A percentile compares a stretch with the other conserved stretches of the same genome.
These are phyloP conservation scores for Enteromius thamalakanensis DNA, from an alignment of 2,797 vertebrate genomes.

Conservation along the genomic window DNA sequence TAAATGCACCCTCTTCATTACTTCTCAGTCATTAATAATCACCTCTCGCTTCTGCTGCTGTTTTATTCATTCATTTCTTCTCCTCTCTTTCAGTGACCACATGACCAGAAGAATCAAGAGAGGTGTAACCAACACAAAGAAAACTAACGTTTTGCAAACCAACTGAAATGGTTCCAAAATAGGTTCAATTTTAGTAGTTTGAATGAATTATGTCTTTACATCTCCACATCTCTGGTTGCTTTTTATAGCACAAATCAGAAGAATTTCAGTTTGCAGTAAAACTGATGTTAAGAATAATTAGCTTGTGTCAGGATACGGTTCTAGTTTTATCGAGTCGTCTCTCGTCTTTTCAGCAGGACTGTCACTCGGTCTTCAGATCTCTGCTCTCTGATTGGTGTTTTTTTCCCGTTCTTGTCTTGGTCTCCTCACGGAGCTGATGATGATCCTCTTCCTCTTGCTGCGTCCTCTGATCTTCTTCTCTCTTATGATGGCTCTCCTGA, in stretches of 20 bases:
- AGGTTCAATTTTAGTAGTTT: background rate
- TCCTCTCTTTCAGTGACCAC: background rate
- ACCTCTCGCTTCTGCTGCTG: background rate
- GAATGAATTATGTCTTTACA: background rate
- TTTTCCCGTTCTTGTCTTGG: constrained; percentile 61
- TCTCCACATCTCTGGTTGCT: background rate
- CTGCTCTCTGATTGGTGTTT: constrained; percentile 70
- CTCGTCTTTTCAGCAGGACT: constrained; percentile 71
- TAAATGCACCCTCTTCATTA: background rate
- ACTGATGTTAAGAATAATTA: background rate
- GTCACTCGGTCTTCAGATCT: constrained; percentile 59
- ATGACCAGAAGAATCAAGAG: background rate
- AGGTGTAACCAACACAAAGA: background rate
- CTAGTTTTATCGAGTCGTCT: background rate
- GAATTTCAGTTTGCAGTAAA: background rate
- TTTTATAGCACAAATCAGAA: background rate
- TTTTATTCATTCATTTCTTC: background rate
- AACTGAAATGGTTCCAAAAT: background rate
- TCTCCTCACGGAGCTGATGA: constrained; percentile 37
- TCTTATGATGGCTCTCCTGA: constrained; percentile 42
- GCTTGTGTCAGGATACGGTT: background rate
- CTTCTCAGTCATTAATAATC: background rate
- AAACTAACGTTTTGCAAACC: background rate
- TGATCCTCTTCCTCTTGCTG: constrained; percentile 11
- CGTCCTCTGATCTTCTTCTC: constrained; percentile 21